Conservation (phyloP, 2,113 vertebrate genomes). For the Cricetomys ansorgei region DNA sequence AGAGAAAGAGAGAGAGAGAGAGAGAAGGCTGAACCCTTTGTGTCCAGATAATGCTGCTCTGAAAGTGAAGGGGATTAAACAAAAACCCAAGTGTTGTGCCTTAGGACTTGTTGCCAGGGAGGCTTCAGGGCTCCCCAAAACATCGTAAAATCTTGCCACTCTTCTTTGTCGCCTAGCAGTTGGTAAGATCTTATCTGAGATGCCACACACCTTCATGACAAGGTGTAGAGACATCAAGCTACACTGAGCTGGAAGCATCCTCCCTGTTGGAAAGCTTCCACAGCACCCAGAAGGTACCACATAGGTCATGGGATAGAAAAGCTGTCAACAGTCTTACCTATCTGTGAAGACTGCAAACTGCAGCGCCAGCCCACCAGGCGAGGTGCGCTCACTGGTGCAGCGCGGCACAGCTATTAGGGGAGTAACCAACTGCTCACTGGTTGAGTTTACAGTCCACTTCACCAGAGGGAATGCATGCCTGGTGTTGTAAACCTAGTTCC, state of each 20-base stretch:
- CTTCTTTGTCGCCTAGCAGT: background rate
- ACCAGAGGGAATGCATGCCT: background rate
- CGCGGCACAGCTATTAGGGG: background rate
- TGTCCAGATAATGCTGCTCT: background rate
- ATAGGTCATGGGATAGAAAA: background rate
- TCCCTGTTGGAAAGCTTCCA: background rate
- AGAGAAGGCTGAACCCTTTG: background rate
- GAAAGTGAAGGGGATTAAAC: background rate
- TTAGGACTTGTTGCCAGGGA: background rate
- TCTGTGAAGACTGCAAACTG: background rate
- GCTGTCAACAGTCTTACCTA: too few species aligned
- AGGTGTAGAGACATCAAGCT: background rate
- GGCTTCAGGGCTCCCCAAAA: background rate
- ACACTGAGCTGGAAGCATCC: background rate
- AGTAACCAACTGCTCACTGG: too few species aligned
- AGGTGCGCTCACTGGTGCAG: background rate
- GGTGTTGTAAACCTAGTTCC: background rate
- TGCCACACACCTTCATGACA: background rate
- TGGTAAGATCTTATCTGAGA: background rate
- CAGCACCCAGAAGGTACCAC: background rate
- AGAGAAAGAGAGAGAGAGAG: background rate
- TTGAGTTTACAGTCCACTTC: background rate
- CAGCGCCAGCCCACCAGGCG: background rate
- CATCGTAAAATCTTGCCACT: background rate
- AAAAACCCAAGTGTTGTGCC: background rate